phyloP scores from a whole-genome alignment of 2,113 vertebrate genomes.

The Leptodactylus fuscus region DNA sequence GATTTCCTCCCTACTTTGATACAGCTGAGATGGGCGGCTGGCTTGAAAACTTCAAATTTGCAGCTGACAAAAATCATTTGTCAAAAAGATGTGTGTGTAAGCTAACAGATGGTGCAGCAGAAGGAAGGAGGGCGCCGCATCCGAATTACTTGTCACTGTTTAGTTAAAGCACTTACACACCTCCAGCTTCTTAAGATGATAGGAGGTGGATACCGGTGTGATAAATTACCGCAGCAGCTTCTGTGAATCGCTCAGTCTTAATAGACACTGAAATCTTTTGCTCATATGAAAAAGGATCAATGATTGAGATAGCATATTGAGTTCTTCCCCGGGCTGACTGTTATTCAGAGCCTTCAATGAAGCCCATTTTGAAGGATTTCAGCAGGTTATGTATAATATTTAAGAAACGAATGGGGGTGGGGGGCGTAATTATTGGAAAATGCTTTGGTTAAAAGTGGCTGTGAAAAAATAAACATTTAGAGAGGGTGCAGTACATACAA shows the following conservation, averaged over 20 bases:
- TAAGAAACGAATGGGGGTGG: too few species aligned
- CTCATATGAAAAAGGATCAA: neutral
- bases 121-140: slow-evolving; percentile 50
- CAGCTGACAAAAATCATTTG: slow-evolving; percentile 26
- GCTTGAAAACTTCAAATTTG: slow-evolving; percentile 51
- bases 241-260: neutral
- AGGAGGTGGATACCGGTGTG: slow-evolving; percentile 30
- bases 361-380: neutral
- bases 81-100: slow-evolving; percentile 10
- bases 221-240: slow-evolving; percentile 31
- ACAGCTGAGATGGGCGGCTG: slow-evolving; percentile 38
- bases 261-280: slow-evolving; percentile 26
- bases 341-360: neutral
- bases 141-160: slow-evolving; percentile 53
- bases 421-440: neutral
- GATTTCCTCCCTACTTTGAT: slow-evolving; percentile 15
- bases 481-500: slow-evolving; percentile 10
- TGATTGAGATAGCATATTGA: neutral
- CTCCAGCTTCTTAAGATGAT: slow-evolving; percentile 39
- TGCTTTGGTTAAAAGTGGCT: neutral
- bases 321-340: neutral
- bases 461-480: neutral
- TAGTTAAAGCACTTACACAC: slow-evolving; percentile 42
- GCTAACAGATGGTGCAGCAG: slow-evolving; percentile 34
- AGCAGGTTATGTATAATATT: too few species aligned